A percentile compares a stretch with the other conserved stretches of the same genome.
Evolutionary conservation across 1,140 invertebrate species (phyloP).

Genomic region (Pogonomyrmex barbatus): DNA sequence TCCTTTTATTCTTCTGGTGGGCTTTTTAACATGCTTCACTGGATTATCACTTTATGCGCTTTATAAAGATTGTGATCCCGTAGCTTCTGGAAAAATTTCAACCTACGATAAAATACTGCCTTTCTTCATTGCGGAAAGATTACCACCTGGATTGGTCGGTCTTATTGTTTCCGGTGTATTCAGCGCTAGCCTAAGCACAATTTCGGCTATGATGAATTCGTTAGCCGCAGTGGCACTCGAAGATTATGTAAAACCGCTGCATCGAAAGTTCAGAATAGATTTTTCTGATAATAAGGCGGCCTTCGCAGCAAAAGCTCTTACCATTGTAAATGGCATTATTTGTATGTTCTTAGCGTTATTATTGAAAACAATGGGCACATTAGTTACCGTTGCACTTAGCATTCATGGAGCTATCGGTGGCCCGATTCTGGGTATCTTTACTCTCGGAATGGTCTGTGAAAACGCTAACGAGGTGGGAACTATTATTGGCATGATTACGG

Average conservation of each 20-base stretch:
- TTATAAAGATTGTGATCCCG: conserved; percentile 92
- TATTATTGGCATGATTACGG: conserved; percentile 89
- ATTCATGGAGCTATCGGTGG: conserved; percentile 93
- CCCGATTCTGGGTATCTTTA: conserved; percentile 92
- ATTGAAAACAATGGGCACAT: conserved; percentile 89
- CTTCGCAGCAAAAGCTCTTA: conserved; percentile 87
- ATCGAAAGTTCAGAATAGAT: conserved; percentile 62
- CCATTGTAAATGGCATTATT: conserved; percentile 90
- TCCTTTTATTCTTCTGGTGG: conserved; percentile 89
- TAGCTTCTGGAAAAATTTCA: conserved; percentile 86
- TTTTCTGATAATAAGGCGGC: conserved; percentile 83
- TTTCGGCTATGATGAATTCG: conserved; percentile 95
- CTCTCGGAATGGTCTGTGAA: conserved; percentile 91
- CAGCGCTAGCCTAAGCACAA: conserved; percentile 93
- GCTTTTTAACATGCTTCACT: conserved; percentile 89
- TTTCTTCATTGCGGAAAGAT: conserved; percentile 91
- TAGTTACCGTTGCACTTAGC: conserved; percentile 91
- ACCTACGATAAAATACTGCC: conserved; percentile 81
- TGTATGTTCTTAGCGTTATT: conserved; percentile 91
- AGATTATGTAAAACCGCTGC: conserved; percentile 90
- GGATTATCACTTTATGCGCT: conserved; percentile 92
- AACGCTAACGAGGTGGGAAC: conserved; percentile 91
- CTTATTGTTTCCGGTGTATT: conserved; percentile 88
- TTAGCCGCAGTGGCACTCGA: conserved; percentile 94
- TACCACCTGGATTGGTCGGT: conserved; percentile 90